Evolutionary conservation across 1,140 invertebrate species (phyloP).

Genomic region (Eupeodes corollae): DNA sequence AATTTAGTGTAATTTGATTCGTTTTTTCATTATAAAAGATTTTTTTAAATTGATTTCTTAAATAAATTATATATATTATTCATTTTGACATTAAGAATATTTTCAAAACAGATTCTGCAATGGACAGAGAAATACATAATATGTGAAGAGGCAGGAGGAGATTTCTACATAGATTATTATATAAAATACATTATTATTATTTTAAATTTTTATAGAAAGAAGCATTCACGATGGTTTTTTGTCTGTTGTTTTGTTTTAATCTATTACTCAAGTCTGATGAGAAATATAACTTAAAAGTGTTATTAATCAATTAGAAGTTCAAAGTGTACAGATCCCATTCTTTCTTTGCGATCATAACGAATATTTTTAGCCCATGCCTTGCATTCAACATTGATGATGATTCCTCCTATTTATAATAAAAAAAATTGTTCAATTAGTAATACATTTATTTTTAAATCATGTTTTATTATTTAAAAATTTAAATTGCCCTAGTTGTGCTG

Average conservation of each 20-base stretch:
- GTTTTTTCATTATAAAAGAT: too few species aligned
- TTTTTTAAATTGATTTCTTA: too few species aligned
- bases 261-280: constrained; percentile 1
- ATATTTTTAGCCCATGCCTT: constrained; percentile 85
- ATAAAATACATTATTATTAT: too few species aligned
- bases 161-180: too few species aligned
- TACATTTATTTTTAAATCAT: background rate
- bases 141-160: too few species aligned
- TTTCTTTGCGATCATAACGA: constrained; percentile 61
- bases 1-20: too few species aligned
- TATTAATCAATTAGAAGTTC: constrained; percentile 78
- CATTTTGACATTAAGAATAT: too few species aligned
- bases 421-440: background rate
- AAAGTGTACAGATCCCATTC: constrained; percentile 75
- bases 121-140: too few species aligned
- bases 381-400: constrained; percentile 81
- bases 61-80: too few species aligned
- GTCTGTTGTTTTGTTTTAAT: constrained; percentile 1
- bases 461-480: constrained; percentile 1
- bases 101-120: too few species aligned
- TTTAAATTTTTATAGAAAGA: too few species aligned
- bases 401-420: constrained; percentile 51
- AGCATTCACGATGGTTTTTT: background rate
- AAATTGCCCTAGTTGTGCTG: background rate
- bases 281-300: constrained; percentile 3